phyloP scores from a whole-genome alignment of 2,888 invertebrate genomes.

The Melinaea menophilus region DNA sequence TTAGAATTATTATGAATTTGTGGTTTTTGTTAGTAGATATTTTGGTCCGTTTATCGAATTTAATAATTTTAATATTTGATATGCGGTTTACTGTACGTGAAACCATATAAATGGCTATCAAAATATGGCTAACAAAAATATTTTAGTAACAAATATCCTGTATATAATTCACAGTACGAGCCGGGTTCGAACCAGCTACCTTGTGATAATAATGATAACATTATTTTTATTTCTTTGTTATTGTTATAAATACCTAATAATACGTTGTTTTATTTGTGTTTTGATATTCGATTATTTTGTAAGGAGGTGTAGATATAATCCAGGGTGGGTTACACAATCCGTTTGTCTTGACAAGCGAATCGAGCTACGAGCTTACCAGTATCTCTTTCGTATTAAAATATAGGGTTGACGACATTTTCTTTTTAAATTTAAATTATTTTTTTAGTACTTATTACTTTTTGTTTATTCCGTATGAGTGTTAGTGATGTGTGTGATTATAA shows the following conservation, averaged over 20 bases:
- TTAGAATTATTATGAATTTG: too few relatives aligned
- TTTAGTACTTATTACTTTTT: not conserved
- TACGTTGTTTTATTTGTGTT: not conserved
- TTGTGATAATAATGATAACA: too few relatives aligned
- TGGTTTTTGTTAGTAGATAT: too few relatives aligned
- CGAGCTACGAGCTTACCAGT: slow-evolving; percentile 34
- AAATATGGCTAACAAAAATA: too few relatives aligned
- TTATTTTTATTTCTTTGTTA: too few relatives aligned
- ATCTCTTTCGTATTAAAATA: slow-evolving; percentile 50
- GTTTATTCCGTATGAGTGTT: not conserved
- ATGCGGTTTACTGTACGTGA: too few relatives aligned
- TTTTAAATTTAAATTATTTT: not conserved
- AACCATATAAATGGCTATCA: too few relatives aligned
- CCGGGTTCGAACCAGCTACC: too few relatives aligned
- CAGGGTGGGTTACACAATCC: slow-evolving; percentile 10
- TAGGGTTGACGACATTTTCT: slow-evolving; percentile 37
- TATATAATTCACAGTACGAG: too few relatives aligned
- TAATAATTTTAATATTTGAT: too few relatives aligned
- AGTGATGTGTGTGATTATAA: not conserved
- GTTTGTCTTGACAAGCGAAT: slow-evolving; percentile 28
- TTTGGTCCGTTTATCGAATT: too few relatives aligned
- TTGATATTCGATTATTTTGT: not conserved
- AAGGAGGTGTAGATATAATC: slow-evolving; percentile 8
- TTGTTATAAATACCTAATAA: not conserved
- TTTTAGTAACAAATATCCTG: too few relatives aligned